Conservation (phyloP, 2,888 invertebrate species). For the Callimorpha dominula region DNA sequence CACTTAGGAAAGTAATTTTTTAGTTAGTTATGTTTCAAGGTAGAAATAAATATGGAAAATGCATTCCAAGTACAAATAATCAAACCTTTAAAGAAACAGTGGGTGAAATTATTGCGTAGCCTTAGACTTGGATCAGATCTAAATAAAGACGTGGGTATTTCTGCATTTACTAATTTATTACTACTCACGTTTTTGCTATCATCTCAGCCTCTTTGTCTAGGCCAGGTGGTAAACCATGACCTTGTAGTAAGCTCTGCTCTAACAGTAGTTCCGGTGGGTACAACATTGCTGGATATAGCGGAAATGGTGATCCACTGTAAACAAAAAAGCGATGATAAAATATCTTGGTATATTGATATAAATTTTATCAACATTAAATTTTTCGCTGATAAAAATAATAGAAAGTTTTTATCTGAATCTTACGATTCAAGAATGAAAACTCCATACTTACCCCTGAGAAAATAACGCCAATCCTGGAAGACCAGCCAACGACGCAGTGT, state of each 20-base stretch:
- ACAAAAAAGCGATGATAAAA: conserved; percentile 11
- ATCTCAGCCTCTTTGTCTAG: conserved; percentile 83
- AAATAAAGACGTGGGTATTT: not conserved
- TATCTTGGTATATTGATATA: no score
- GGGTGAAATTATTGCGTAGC: not conserved
- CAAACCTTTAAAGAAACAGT: not conserved
- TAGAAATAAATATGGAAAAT: no score
- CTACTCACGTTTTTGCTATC: conserved; percentile 81
- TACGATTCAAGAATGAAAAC: not conserved
- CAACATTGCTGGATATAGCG: conserved; percentile 83
- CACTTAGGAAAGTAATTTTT: no score
- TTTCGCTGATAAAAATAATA: no score
- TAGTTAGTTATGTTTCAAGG: no score
- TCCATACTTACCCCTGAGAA: conserved; percentile 77
- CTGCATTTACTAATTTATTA: conserved; percentile 11
- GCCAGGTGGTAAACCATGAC: conserved; percentile 84
- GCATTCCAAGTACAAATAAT: no score
- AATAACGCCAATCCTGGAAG: conserved; percentile 79
- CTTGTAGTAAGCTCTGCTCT: conserved; percentile 83
- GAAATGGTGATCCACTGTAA: conserved; percentile 80
- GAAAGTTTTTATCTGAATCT: no score
- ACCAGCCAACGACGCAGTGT: conserved; percentile 79
- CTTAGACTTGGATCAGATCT: not conserved
- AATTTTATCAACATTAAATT: no score
- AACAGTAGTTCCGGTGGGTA: conserved; percentile 82